phyloP scores from a whole-genome alignment of 2,797 vertebrate species.

The Alca torda region DNA sequence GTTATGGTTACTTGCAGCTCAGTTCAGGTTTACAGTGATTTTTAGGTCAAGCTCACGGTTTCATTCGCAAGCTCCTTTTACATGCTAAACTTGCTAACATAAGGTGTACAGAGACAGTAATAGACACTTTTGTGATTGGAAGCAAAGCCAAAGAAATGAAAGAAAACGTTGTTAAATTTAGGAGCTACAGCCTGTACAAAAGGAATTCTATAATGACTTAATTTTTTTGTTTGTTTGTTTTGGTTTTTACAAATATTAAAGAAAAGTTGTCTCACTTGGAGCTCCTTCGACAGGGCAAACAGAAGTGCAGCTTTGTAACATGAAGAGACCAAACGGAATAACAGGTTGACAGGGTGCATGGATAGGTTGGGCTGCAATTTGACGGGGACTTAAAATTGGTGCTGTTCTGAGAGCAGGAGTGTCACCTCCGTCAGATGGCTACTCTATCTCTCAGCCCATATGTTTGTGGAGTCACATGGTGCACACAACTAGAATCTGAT shows the following conservation, averaged over 20 bases:
- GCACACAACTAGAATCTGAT: not conserved
- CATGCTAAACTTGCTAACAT: not conserved
- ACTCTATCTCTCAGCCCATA: constrained; percentile 27
- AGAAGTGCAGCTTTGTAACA: not conserved
- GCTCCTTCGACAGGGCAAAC: not conserved
- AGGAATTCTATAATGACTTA: rapidly evolving
- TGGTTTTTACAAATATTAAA: not conserved
- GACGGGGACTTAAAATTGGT: not conserved
- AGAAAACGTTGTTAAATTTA: not conserved
- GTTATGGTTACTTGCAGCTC: not conserved
- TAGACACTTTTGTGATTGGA: not conserved
- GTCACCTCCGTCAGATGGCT: not conserved
- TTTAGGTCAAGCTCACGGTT: not conserved
- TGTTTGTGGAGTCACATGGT: not conserved
- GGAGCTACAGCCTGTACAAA: not conserved
- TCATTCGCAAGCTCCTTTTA: not conserved
- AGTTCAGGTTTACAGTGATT: not conserved
- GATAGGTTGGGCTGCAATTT: not conserved
- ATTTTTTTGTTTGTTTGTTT: not conserved
- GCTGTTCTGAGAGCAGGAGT: not conserved
- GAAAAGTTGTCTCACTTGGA: not conserved
- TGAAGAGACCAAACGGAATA: not conserved
- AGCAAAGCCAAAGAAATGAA: not conserved
- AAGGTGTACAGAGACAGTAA: not conserved
- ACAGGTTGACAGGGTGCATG: not conserved